Conservation (phyloP, 2,888 invertebrate genomes). For the Odontothrips loti region DNA sequence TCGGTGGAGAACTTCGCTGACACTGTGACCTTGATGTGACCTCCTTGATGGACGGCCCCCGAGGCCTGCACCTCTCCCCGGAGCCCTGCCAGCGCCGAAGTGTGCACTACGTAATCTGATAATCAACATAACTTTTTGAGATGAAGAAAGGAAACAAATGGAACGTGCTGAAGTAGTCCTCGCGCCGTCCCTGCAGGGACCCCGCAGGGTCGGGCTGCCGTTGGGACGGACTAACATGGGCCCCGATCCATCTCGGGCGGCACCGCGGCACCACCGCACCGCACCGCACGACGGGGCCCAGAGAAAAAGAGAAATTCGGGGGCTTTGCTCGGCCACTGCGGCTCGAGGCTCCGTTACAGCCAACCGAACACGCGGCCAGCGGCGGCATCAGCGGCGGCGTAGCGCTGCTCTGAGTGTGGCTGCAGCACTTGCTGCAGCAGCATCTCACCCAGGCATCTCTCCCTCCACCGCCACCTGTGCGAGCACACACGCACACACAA, state of each 20-base stretch:
- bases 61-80: too few relatives aligned
- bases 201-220: too few relatives aligned
- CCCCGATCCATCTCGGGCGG: not conserved
- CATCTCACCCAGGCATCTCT: not conserved
- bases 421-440: too few relatives aligned
- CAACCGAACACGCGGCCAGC: not conserved
- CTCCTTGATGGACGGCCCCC: too few relatives aligned
- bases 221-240: too few relatives aligned
- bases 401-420: too few relatives aligned
- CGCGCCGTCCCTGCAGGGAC: not conserved
- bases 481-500: too few relatives aligned
- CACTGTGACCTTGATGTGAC: too few relatives aligned
- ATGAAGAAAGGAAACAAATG: conserved; percentile 23
- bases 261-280: not conserved
- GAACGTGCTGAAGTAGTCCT: conserved; percentile 22
- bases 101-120: conserved; percentile 19
- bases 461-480: not conserved
- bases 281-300: not conserved
- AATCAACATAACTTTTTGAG: conserved; percentile 25
- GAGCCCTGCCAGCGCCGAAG: not conserved
- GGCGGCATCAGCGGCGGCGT: not conserved
- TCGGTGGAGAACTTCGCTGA: too few relatives aligned
- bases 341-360: not conserved
- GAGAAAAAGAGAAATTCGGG: not conserved
- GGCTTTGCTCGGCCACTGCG: not conserved